These are phyloP conservation scores for Myripristis murdjan DNA, from an alignment of 2,797 vertebrate species.

Conservation along the genomic window DNA sequence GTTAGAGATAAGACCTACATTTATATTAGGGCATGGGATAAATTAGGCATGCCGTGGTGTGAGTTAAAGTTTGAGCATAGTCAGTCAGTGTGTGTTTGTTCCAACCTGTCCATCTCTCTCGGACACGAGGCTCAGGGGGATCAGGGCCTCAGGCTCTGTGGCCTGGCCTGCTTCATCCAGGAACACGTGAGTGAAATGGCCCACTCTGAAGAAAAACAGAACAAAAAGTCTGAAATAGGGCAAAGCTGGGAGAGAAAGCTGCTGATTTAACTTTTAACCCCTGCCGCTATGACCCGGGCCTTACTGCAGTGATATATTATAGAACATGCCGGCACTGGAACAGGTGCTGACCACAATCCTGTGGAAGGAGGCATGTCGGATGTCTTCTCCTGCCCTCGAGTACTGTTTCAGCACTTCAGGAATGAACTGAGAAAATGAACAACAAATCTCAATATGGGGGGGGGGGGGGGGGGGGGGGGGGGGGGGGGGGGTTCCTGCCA, in stretches of 20 bases:
- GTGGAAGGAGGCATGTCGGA: slow-evolving; percentile 90
- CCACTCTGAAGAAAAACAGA: slow-evolving; percentile 81
- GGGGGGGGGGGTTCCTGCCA: no score
- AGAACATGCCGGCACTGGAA: slow-evolving; percentile 93
- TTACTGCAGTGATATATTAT: slow-evolving; percentile 91
- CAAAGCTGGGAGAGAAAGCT: not conserved
- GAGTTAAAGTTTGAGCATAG: not conserved
- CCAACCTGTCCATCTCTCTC: slow-evolving; percentile 92
- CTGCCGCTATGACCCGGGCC: slow-evolving; percentile 9
- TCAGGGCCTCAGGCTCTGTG: slow-evolving; percentile 94
- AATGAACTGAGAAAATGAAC: slow-evolving; percentile 79
- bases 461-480: no score
- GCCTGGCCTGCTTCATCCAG: slow-evolving; percentile 97
- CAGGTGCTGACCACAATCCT: slow-evolving; percentile 94
- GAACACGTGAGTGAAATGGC: slow-evolving; percentile 96
- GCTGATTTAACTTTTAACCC: not conserved
- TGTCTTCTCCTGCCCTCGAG: slow-evolving; percentile 91
- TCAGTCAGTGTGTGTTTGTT: not conserved
- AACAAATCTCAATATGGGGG: not conserved
- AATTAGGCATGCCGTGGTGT: no score
- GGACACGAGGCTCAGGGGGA: slow-evolving; percentile 92
- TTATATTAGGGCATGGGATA: no score
- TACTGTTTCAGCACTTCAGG: slow-evolving; percentile 88
- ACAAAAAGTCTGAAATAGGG: not conserved
- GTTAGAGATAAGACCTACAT: no score